Conservation (phyloP, 2,888 invertebrate genomes). For the Acutogordius australiensis region DNA sequence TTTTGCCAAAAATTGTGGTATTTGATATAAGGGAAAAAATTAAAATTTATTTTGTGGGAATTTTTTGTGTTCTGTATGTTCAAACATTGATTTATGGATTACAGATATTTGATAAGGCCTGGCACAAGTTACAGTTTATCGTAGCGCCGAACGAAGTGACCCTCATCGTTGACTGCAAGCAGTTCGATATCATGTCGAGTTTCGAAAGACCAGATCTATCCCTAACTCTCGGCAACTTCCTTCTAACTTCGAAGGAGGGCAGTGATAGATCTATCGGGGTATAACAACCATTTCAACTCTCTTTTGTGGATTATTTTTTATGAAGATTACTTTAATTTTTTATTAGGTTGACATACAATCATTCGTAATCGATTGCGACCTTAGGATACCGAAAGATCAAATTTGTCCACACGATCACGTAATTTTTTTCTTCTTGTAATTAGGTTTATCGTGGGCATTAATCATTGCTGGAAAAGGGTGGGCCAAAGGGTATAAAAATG, state of each 20-base stretch:
- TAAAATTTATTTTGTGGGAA: too few relatives aligned
- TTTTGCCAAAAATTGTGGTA: not conserved
- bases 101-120: not conserved
- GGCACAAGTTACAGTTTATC: not conserved
- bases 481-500: too few relatives aligned
- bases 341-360: not conserved
- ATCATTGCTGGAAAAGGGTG: too few relatives aligned
- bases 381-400: too few relatives aligned
- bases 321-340: too few relatives aligned
- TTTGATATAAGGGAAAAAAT: not conserved
- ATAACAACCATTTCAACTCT: too few relatives aligned
- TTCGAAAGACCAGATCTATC: not conserved
- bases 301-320: too few relatives aligned
- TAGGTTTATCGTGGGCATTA: too few relatives aligned
- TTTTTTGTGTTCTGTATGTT: too few relatives aligned
- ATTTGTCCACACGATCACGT: too few relatives aligned
- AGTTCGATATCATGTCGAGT: not conserved
- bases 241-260: not conserved
- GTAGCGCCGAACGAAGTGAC: not conserved
- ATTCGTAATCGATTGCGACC: not conserved
- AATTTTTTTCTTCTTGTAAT: too few relatives aligned
- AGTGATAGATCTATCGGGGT: not conserved
- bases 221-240: not conserved
- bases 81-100: too few relatives aligned
- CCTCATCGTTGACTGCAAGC: not conserved